Evolutionary conservation across 35 echinoderm and acorn worm species (phyloP).

Genomic region (Eucidaris tribuloides): DNA sequence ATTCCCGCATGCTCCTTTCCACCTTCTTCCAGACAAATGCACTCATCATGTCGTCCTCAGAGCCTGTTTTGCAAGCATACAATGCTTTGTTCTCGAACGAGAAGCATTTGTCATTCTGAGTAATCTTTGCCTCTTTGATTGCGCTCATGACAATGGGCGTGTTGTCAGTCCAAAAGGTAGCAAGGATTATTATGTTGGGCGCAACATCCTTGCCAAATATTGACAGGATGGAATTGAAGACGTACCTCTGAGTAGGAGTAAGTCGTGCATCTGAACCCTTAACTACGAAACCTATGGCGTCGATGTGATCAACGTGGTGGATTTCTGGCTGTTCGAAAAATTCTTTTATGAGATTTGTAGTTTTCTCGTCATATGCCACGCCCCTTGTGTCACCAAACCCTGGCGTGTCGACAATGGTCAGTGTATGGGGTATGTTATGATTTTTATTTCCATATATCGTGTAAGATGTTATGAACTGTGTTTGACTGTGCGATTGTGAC

Average conservation of each 20-base stretch:
- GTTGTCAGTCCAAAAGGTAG: slow-evolving; percentile 22
- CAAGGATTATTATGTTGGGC: slow-evolving; percentile 44
- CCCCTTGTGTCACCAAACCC: slow-evolving; percentile 69
- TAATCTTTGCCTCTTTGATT: slow-evolving; percentile 55
- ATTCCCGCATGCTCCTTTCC: slow-evolving; percentile 23
- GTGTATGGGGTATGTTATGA: slow-evolving; percentile 30
- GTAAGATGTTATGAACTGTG: slow-evolving; percentile 51
- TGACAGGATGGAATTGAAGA: slow-evolving; percentile 61
- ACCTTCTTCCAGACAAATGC: slow-evolving; percentile 76
- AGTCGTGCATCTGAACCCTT: slow-evolving; percentile 3
- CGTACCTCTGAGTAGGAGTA: slow-evolving; percentile 20
- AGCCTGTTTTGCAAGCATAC: slow-evolving; percentile 27
- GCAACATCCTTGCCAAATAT: slow-evolving; percentile 33
- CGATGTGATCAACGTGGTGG: slow-evolving; percentile 32
- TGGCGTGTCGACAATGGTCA: slow-evolving; percentile 74
- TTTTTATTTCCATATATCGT: slow-evolving; percentile 37
- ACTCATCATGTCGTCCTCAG: slow-evolving; percentile 16
- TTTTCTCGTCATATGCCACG: background rate
- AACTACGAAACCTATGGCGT: slow-evolving; percentile 53
- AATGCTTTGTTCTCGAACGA: slow-evolving; percentile 75
- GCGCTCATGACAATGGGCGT: slow-evolving; percentile 11
- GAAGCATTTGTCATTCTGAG: slow-evolving; percentile 26
- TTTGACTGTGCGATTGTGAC: slow-evolving; percentile 59
- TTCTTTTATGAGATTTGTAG: background rate
- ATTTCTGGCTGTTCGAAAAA: background rate